Conservation (phyloP, 2,888 invertebrate genomes). For the Polydrusus cervinus region DNA sequence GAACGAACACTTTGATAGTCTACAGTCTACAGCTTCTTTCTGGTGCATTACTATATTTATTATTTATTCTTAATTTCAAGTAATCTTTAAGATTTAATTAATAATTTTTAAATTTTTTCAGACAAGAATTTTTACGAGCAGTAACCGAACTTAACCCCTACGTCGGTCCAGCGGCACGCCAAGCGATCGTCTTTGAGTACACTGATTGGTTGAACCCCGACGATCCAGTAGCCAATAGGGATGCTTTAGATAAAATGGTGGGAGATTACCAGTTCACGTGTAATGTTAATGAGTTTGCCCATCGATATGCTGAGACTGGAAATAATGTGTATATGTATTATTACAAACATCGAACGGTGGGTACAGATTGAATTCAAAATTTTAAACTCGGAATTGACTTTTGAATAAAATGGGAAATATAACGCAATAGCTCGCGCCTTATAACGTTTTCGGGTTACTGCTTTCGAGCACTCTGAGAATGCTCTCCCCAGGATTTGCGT, state of each 20-base stretch:
- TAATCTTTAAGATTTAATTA: too few species aligned
- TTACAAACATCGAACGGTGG: conserved; percentile 85
- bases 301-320: conserved; percentile 90
- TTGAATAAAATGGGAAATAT: too few species aligned
- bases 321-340: conserved; percentile 94
- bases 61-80: too few species aligned
- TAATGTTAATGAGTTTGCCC: conserved; percentile 94
- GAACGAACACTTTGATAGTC: too few species aligned
- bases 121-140: conserved; percentile 84
- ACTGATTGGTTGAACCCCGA: conserved; percentile 93
- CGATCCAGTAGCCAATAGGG: conserved; percentile 87
- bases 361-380: not conserved
- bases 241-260: conserved; percentile 92
- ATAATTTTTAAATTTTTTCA: conserved; percentile 2
- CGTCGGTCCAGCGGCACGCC: conserved; percentile 85
- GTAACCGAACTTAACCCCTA: conserved; percentile 89
- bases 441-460: too few species aligned
- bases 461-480: too few species aligned
- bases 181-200: conserved; percentile 94
- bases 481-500: too few species aligned
- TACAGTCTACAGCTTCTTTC: too few species aligned
- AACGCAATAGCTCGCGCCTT: too few species aligned
- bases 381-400: too few species aligned
- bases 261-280: conserved; percentile 97
- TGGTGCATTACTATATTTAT: too few species aligned